phyloP scores from a whole-genome alignment of 2,797 vertebrate genomes.

The Hydrophis major region DNA sequence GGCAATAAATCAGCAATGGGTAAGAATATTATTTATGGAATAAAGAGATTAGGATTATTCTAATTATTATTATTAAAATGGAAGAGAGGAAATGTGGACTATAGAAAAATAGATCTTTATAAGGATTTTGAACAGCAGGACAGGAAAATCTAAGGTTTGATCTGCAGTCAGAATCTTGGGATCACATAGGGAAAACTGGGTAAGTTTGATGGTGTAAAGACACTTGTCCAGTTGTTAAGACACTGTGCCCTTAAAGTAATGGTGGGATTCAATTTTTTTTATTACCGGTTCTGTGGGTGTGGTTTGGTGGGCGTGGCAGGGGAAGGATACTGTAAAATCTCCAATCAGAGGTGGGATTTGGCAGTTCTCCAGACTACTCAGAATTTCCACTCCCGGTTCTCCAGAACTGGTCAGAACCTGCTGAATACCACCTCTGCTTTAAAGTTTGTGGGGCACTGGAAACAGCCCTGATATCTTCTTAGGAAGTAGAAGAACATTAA shows the following conservation, averaged over 20 bases:
- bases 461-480: not conserved
- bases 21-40: too few species aligned
- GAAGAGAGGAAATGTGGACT: not conserved
- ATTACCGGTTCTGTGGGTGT: too few species aligned
- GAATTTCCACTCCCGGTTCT: too few species aligned
- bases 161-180: not conserved
- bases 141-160: not conserved
- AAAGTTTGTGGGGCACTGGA: not conserved
- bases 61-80: not conserved
- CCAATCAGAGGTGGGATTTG: too few species aligned
- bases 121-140: not conserved
- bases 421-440: not conserved
- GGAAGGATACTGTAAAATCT: too few species aligned
- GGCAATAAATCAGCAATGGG: too few species aligned
- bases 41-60: not conserved
- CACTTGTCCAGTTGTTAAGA: not conserved
- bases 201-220: not conserved
- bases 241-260: not conserved
- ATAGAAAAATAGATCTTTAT: not conserved
- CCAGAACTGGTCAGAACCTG: too few species aligned
- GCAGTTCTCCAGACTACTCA: too few species aligned
- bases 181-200: not conserved
- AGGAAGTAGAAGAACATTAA: not conserved
- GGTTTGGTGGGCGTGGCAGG: too few species aligned
- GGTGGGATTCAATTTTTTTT: too few species aligned